Base-by-base conservation (phyloP, 2,888 invertebrate genomes). In the Gastrophysa polygoni region DNA sequence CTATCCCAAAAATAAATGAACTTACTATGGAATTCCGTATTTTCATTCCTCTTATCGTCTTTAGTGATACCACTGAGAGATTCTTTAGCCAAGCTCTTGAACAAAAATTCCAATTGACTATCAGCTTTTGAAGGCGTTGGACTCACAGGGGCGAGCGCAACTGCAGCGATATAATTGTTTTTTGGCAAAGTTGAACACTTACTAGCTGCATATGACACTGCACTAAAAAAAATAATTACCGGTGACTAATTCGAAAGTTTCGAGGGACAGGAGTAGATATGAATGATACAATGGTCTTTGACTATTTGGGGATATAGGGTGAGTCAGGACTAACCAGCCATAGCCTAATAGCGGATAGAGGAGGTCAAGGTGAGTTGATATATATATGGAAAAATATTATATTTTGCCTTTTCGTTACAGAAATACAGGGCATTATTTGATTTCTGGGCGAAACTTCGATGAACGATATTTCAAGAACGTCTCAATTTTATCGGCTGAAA, bases 71-170 rank as follows among this genome's bases (percentile, higher is more conserved):
- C 84, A 74, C 81, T 82, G 72, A 85, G 80, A 71, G 87, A 85
- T 79, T 90, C 91, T 82, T 91, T 91, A 59, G 89, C 88, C 73
- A 91, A 83, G 73, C 89, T 90, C 80, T 91, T 92, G 67, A 93
- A 86, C 59, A 93, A 84, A 70, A 89, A 89, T 81, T 93, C 93
- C 71, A 93, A 81, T 77, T 86, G 85, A 60, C 74, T 78, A 78
- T 85, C 85, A 7, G 75, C 73, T 46, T 74, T 75, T 0, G 81
- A 78, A 1, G 80, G 76, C 5, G 78, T 76, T 1, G 80, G 78
- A 64, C 77, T 77, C 2, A 64, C 20, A n/a, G 69, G 67, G 10
- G 66, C 61, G 1, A 69, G 32, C 1, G 59, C 50, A 47, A 58
- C 58, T 34, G 59, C 51, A n/a, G 70, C 38, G 2, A 14, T 38